Evolutionary conservation across 92 coral and sea anemone genomes (phyloP).

Genomic region (Porites rus): DNA sequence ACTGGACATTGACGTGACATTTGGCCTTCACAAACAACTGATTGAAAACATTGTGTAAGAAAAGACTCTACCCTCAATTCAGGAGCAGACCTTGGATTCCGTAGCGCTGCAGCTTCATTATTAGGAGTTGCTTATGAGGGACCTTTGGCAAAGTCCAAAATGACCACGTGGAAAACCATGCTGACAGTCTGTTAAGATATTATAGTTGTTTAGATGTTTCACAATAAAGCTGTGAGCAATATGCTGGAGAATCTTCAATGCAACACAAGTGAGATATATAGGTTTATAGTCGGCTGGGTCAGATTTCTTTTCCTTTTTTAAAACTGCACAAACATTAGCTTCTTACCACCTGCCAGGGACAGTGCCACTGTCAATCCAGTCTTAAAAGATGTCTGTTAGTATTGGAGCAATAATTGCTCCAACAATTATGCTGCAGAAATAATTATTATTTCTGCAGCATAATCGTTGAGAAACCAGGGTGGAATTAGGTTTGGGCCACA

Average conservation of each 20-base stretch:
- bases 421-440: slow-evolving; percentile 30
- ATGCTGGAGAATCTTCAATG: slow-evolving; percentile 11
- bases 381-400: slow-evolving; percentile 14
- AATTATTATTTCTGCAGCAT: slow-evolving; percentile 1
- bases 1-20: too few relatives aligned
- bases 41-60: neutral
- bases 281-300: slow-evolving; percentile 23
- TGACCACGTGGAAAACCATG: slow-evolving; percentile 31
- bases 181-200: slow-evolving; percentile 34
- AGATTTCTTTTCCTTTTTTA: too few relatives aligned
- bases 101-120: slow-evolving; percentile 22
- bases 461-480: slow-evolving; percentile 48
- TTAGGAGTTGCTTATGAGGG: slow-evolving; percentile 4
- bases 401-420: neutral
- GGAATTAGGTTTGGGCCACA: slow-evolving; percentile 42
- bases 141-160: slow-evolving; percentile 50
- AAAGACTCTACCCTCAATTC: too few relatives aligned
- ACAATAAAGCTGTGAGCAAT: slow-evolving; percentile 27
- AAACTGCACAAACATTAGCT: too few relatives aligned
- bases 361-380: slow-evolving; percentile 9
- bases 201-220: neutral
- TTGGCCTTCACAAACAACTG: too few relatives aligned
- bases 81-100: slow-evolving; percentile 34
- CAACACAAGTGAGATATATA: slow-evolving; percentile 37
- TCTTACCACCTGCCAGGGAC: slow-evolving; percentile 22